Conservation (phyloP, 2,797 vertebrate species). For the Macroramphosus scolopax region DNA sequence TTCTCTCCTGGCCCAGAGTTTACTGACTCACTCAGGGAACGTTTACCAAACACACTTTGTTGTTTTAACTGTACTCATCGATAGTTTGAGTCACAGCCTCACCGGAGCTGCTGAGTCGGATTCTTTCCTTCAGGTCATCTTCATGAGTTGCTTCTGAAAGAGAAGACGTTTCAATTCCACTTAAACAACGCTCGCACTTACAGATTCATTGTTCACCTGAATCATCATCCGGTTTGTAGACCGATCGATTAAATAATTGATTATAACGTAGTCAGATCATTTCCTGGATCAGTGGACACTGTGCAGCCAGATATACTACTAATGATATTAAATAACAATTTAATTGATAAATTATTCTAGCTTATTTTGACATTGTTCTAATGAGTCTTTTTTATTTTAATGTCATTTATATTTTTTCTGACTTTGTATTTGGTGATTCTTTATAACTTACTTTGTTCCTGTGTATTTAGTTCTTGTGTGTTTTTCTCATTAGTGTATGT, state of each 20-base stretch:
- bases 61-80: neutral
- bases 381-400: no score
- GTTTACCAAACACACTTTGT: neutral
- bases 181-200: constrained; percentile 1
- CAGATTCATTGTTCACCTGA: neutral
- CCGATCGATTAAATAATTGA: constrained; percentile 7
- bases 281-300: no score
- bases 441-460: constrained; percentile 3
- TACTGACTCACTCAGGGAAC: constrained; percentile 2
- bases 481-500: constrained; percentile 1
- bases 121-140: neutral
- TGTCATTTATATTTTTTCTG: no score
- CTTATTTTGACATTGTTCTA: neutral
- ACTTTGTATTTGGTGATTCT: neutral
- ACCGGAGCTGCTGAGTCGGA: neutral
- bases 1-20: neutral
- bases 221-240: constrained; percentile 1
- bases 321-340: no score
- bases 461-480: constrained; percentile 1
- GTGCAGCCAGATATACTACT: no score
- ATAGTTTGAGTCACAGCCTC: constrained; percentile 7
- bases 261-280: no score
- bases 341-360: no score
- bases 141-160: neutral
- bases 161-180: neutral